Evolutionary conservation across 1,140 invertebrate genomes (phyloP).

Genomic region (Tetramorium parvispinum): DNA sequence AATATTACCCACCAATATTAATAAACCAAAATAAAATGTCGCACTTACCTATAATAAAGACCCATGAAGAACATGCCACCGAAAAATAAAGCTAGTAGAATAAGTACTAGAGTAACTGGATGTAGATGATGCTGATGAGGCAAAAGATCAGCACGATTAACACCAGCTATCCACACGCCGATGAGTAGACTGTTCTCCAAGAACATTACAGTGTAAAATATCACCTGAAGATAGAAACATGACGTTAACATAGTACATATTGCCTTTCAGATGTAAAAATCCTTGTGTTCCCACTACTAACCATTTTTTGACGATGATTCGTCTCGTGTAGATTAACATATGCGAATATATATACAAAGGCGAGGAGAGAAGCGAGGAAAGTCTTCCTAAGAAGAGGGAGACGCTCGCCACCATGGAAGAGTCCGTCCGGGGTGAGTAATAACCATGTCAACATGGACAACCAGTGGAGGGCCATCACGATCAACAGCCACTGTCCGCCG

Average conservation of each 20-base stretch:
- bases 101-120: slow-evolving; percentile 87
- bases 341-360: slow-evolving; percentile 95
- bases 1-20: not conserved
- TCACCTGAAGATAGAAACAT: slow-evolving; percentile 84
- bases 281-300: slow-evolving; percentile 75
- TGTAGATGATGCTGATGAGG: slow-evolving; percentile 79
- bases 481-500: slow-evolving; percentile 89
- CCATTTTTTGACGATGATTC: slow-evolving; percentile 93
- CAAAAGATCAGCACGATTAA: slow-evolving; percentile 79
- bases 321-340: slow-evolving; percentile 95
- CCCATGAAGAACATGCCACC: slow-evolving; percentile 93
- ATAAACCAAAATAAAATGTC: not conserved
- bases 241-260: not conserved
- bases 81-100: slow-evolving; percentile 88
- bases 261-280: not conserved
- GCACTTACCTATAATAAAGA: slow-evolving; percentile 91
- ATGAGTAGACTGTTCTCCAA: slow-evolving; percentile 93
- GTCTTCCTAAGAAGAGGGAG: slow-evolving; percentile 89
- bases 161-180: slow-evolving; percentile 89
- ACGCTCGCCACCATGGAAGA: slow-evolving; percentile 92
- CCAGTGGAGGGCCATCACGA: slow-evolving; percentile 92
- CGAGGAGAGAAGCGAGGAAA: slow-evolving; percentile 90
- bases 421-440: slow-evolving; percentile 91
- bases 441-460: slow-evolving; percentile 94
- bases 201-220: slow-evolving; percentile 97